phyloP scores from a whole-genome alignment of 2,113 vertebrate species.

The Columba janthina region DNA sequence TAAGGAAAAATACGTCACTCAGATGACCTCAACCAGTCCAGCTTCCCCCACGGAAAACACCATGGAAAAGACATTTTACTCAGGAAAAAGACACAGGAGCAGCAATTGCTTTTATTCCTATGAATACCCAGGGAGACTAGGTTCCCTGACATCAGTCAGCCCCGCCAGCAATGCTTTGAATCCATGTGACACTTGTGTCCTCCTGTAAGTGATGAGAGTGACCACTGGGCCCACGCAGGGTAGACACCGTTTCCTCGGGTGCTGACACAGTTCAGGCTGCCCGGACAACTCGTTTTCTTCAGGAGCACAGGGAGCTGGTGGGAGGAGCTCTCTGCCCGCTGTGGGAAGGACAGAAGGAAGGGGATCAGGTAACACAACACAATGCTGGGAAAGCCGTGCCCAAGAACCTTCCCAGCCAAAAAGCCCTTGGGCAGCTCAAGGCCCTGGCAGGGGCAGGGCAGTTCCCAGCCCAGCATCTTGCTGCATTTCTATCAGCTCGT shows the following conservation, averaged over 20 bases:
- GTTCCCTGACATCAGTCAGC: not conserved
- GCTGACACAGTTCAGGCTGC: not conserved
- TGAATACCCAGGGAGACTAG: not conserved
- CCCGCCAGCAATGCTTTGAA: accelerated
- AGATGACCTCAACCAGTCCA: not conserved
- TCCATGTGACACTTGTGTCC: not conserved
- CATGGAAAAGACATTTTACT: not conserved
- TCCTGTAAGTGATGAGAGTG: not conserved
- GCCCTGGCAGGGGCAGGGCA: not conserved
- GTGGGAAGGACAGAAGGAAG: not conserved
- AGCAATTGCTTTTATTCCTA: slow-evolving; percentile 27
- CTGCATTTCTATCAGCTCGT: not conserved
- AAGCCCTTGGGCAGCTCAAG: not conserved
- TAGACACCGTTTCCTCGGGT: not conserved
- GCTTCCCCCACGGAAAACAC: not conserved
- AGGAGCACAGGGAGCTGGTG: not conserved
- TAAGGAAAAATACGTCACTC: not conserved
- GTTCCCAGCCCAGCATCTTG: not conserved
- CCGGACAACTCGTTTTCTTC: accelerated
- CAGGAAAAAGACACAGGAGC: not conserved
- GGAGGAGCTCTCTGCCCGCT: not conserved
- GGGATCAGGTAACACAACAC: not conserved
- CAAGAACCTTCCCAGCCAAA: not conserved
- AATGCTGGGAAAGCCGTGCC: not conserved
- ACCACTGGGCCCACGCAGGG: accelerated